Evolutionary conservation across 2,797 vertebrate genomes (phyloP).

Genomic region (Gouania willdenowi): DNA sequence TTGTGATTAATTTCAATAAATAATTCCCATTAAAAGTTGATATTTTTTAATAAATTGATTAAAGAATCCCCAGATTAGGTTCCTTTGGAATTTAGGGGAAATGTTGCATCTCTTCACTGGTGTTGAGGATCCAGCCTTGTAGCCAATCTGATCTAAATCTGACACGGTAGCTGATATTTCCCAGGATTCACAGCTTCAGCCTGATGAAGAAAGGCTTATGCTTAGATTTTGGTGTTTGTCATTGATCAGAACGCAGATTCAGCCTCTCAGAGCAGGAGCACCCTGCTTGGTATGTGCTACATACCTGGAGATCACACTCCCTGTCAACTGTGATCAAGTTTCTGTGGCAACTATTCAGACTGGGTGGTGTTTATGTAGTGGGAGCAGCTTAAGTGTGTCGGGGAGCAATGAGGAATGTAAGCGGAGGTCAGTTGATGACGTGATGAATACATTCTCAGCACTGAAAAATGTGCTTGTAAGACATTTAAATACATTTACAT

Average conservation of each 20-base stretch:
- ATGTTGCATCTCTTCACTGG: too few species aligned
- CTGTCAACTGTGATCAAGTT: too few species aligned
- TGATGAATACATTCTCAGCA: background rate
- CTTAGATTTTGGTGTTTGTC: conserved; percentile 25
- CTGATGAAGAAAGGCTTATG: background rate
- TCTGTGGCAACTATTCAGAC: conserved; percentile 5
- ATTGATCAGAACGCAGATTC: conserved; percentile 41
- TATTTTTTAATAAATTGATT: too few species aligned
- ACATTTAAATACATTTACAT: background rate
- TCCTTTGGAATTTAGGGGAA: too few species aligned
- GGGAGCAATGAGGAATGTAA: conserved; percentile 32
- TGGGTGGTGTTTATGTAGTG: conserved; percentile 13
- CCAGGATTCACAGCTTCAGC: conserved; percentile 14
- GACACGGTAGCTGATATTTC: too few species aligned
- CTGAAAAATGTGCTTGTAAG: too few species aligned
- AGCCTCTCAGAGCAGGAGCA: conserved; percentile 26
- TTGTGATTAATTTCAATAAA: too few species aligned
- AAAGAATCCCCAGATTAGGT: too few species aligned
- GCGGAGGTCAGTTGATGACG: conserved; percentile 22
- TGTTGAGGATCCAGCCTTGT: too few species aligned
- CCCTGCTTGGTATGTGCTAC: conserved; percentile 24
- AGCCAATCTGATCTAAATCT: too few species aligned
- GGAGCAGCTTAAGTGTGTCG: conserved; percentile 1
- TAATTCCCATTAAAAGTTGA: too few species aligned
- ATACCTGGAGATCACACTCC: conserved; percentile 25